Conservation (phyloP, 2,888 invertebrate species). For the Fragum fragum region DNA sequence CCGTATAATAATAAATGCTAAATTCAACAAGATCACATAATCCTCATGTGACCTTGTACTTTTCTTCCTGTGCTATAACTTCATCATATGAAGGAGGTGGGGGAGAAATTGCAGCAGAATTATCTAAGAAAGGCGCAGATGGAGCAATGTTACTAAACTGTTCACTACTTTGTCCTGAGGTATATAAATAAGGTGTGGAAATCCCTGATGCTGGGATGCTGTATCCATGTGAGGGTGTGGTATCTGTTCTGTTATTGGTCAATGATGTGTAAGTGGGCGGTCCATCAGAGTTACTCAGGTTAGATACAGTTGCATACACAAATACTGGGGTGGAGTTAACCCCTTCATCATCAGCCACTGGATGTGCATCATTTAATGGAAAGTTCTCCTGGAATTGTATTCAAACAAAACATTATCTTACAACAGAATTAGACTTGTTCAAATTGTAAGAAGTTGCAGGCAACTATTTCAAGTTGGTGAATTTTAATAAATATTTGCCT, state of each 20-base stretch:
- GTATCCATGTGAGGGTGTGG: not conserved
- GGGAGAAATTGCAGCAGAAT: not conserved
- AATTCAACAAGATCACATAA: not conserved
- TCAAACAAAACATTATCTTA: no score
- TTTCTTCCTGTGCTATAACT: conserved; percentile 9
- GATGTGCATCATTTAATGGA: conserved; percentile 1
- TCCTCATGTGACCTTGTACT: conserved; percentile 5
- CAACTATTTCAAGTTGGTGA: no score
- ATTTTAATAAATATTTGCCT: no score
- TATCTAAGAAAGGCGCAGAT: not conserved
- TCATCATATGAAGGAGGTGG: conserved; percentile 26
- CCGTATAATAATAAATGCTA: no score
- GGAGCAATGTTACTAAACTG: conserved; percentile 10
- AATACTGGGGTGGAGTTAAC: conserved; percentile 8
- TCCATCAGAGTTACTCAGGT: not conserved
- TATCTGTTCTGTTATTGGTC: not conserved
- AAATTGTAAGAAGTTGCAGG: no score
- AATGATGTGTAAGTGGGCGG: conserved; percentile 6
- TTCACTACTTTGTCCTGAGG: not conserved
- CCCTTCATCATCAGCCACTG: not conserved
- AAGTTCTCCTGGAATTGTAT: not conserved
- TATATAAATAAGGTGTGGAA: not conserved
- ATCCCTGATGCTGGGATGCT: not conserved
- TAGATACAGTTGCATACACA: conserved; percentile 8
- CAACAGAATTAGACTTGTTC: no score